Base-by-base conservation (phyloP, 2,797 vertebrate genomes). In the Moxostoma hubbsi region DNA sequence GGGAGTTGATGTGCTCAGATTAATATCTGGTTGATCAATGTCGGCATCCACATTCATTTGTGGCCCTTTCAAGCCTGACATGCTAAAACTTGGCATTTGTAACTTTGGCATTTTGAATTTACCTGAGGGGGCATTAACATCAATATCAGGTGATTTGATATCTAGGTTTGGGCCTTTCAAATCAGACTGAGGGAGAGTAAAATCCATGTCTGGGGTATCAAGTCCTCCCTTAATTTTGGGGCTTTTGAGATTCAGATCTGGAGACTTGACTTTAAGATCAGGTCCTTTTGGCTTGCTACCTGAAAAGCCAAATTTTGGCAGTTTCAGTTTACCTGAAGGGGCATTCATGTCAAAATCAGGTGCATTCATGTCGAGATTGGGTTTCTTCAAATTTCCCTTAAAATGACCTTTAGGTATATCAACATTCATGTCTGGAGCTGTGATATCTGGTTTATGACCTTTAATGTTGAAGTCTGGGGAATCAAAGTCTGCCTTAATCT, bases 31-130 rank as follows among this genome's bases (percentile, higher is more conserved):
- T 4, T 16, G 18, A 5, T 86, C 78, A 0, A 89, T 13, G 0
- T 82, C 83, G 1, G 66, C 83, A 76, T 36, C 70, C 24, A 77
- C 18, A 36, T 85, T 82, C 53, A 87, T 18, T 7, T 75, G 59
- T 45, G 89, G 88, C 13, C 81, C 12, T 72, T 88, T 88, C 0
- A 84, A 24, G 4, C n/a, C 47, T 75, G 83, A 76, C 0, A 77
- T 0, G 6, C 66, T 79, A 0, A 89, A 80, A 8, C 85, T 83
- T 0, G 89, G 88, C 72, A 83, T 63, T 6, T 87, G 89, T 0
- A 89, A 0, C 43, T 90, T 88, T 0, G 88, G 87, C 77, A 86
- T 74, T 53, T 87, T 88, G 0, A 88, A 74, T 75, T 75, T 1
- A 74, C 77, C 72, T 45, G 65, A 64, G 0, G 77, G 77, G 1